Conservation (phyloP, 2,113 vertebrate species). For the Capreolus pygargus region DNA sequence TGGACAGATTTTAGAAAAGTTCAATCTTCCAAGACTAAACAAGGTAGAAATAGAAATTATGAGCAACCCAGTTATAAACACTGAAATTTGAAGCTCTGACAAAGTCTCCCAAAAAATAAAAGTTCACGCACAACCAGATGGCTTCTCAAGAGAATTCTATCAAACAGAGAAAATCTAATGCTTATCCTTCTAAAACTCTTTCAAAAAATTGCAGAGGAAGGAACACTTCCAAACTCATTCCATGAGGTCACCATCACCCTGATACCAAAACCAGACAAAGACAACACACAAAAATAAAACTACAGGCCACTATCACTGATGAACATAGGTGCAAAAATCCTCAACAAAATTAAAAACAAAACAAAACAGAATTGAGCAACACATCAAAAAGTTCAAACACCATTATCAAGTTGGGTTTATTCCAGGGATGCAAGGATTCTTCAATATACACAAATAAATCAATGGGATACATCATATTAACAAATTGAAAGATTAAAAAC, state of each 20-base stretch:
- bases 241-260: neutral
- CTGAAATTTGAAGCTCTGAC: neutral
- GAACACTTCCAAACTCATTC: neutral
- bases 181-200: neutral
- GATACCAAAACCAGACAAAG: neutral
- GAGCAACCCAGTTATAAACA: neutral
- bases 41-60: neutral
- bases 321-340: neutral
- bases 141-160: neutral
- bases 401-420: neutral
- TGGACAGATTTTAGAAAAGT: neutral
- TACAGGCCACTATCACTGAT: neutral
- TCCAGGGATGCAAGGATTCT: neutral
- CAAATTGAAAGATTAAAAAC: neutral
- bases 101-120: neutral
- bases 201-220: neutral
- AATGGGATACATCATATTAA: neutral
- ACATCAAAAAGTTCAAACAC: neutral
- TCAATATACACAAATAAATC: neutral
- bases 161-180: neutral
- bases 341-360: neutral
- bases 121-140: rapidly evolving
- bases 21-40: neutral
- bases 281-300: neutral
- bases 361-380: neutral